Conservation (phyloP, 2,888 invertebrate species). For the Sericinus montela region DNA sequence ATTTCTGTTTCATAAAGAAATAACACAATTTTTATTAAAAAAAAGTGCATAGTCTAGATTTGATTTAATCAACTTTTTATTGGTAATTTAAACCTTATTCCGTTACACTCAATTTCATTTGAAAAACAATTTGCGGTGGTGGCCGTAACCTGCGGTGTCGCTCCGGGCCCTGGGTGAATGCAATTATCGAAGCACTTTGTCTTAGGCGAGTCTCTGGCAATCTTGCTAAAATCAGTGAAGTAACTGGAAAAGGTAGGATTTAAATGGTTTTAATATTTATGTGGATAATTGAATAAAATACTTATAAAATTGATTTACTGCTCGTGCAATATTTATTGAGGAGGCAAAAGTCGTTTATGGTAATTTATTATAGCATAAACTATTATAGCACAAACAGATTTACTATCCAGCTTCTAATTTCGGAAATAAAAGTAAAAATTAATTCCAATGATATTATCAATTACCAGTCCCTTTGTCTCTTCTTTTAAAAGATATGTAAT, state of each 20-base stretch:
- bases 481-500: too few species aligned
- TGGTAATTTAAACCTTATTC: conserved; percentile 3
- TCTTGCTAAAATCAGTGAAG: conserved; percentile 6
- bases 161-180: conserved; percentile 36
- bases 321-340: not conserved
- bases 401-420: conserved; percentile 6
- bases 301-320: too few species aligned
- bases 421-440: conserved; percentile 2
- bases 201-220: conserved; percentile 5
- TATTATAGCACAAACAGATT: conserved; percentile 12
- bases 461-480: too few species aligned
- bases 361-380: conserved; percentile 13
- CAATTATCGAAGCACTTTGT: conserved; percentile 60
- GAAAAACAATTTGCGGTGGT: conserved; percentile 24
- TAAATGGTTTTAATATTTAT: too few species aligned
- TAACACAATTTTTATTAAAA: too few species aligned
- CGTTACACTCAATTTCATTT: conserved; percentile 17
- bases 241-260: not conserved
- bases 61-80: not conserved
- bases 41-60: not conserved
- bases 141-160: conserved; percentile 27
- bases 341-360: conserved; percentile 10
- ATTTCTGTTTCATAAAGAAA: too few species aligned
- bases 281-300: too few species aligned
- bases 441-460: not conserved